Percentiles rank a stretch among this genome's conserved stretches.
Conservation (phyloP, 2,113 vertebrate genomes). For the Cephalopterus ornatus region DNA sequence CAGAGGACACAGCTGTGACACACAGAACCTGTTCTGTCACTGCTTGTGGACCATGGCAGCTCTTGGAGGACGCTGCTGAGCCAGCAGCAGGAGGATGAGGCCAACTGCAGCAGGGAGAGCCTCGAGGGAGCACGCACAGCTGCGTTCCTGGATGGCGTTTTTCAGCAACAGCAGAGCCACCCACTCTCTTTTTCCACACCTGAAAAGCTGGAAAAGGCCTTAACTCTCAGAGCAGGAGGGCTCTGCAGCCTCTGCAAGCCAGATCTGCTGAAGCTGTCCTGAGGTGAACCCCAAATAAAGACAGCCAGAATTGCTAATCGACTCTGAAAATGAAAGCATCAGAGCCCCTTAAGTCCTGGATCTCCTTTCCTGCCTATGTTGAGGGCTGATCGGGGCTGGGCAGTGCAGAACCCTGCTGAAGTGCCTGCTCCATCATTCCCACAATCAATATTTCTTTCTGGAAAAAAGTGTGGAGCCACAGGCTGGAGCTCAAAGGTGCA, state of each 20-base stretch:
- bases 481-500: background rate
- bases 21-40: rapidly evolving
- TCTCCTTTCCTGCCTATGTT: background rate
- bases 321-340: background rate
- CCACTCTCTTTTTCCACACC: background rate
- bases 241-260: background rate
- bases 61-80: rapidly evolving
- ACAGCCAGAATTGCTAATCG: background rate
- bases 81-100: background rate
- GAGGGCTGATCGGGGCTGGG: background rate
- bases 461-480: background rate
- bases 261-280: background rate
- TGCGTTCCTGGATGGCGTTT: background rate
- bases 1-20: rapidly evolving
- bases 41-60: rapidly evolving
- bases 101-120: background rate
- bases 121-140: background rate
- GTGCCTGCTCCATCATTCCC: background rate
- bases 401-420: background rate
- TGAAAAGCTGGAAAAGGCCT: background rate
- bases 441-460: rapidly evolving
- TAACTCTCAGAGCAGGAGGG: background rate
- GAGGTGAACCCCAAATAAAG: background rate
- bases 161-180: background rate
- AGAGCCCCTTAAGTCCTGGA: background rate